A percentile compares a stretch with the other conserved stretches of the same genome.
Conservation (phyloP, 2,888 invertebrate genomes). For the Cheilosia urbana region DNA sequence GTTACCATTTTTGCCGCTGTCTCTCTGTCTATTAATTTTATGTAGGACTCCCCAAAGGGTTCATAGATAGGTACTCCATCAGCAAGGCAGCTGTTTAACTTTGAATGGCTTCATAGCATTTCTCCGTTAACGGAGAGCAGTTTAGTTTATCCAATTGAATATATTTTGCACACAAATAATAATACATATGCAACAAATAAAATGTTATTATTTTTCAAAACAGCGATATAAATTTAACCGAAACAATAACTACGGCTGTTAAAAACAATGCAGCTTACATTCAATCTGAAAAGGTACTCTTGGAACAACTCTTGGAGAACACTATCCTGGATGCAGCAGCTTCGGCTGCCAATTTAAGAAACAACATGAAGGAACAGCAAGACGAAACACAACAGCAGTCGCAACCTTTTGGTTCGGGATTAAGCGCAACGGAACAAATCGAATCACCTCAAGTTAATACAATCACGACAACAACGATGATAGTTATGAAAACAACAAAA, state of each 20-base stretch:
- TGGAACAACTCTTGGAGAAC: slow-evolving; percentile 44
- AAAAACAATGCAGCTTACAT: slow-evolving; percentile 19
- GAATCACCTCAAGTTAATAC: slow-evolving; percentile 13
- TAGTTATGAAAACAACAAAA: neutral
- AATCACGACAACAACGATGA: slow-evolving; percentile 3
- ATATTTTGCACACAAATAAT: too few relatives aligned
- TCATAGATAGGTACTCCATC: too few relatives aligned
- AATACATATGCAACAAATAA: neutral
- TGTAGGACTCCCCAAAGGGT: too few relatives aligned
- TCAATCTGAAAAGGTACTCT: slow-evolving; percentile 33
- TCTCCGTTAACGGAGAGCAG: too few relatives aligned
- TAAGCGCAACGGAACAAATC: neutral
- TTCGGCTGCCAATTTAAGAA: slow-evolving; percentile 14
- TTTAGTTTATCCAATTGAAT: too few relatives aligned
- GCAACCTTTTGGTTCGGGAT: slow-evolving; percentile 1
- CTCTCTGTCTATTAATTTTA: too few relatives aligned
- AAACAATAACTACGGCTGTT: slow-evolving; percentile 25
- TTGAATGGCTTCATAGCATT: too few relatives aligned
- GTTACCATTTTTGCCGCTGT: too few relatives aligned
- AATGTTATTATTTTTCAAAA: neutral
- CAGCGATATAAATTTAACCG: slow-evolving; percentile 35
- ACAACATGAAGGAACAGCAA: slow-evolving; percentile 17
- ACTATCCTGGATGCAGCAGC: slow-evolving; percentile 42
- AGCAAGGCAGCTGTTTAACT: too few relatives aligned
- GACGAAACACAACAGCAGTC: slow-evolving; percentile 4